phyloP scores from a whole-genome alignment of 2,797 vertebrate genomes.

The Cuculus canorus region DNA sequence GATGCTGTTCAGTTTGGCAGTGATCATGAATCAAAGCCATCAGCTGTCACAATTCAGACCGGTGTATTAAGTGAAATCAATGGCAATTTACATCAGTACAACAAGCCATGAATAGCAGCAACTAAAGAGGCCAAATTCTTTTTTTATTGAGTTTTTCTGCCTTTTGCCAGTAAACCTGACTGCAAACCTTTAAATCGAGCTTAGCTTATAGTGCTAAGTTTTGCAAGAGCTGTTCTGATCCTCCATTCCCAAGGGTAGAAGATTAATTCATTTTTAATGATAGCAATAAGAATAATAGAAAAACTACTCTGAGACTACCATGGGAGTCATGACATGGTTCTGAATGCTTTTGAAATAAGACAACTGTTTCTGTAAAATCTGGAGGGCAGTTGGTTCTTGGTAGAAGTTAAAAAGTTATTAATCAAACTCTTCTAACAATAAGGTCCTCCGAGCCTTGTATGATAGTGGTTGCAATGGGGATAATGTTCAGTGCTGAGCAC shows the following conservation, averaged over 20 bases:
- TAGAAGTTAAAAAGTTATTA: not conserved
- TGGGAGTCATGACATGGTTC: not conserved
- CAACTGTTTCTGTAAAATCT: not conserved
- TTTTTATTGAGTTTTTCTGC: not conserved
- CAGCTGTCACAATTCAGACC: not conserved
- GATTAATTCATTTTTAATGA: constrained; percentile 54
- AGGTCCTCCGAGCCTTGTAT: not conserved
- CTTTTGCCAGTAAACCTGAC: not conserved
- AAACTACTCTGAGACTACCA: not conserved
- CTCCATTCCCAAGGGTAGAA: not conserved
- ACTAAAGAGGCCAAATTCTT: not conserved
- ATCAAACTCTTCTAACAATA: not conserved
- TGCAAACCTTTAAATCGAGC: not conserved
- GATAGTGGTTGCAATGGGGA: not conserved
- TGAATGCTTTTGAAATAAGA: not conserved
- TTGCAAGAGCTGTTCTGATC: not conserved
- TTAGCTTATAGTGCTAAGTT: not conserved
- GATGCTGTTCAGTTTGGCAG: not conserved
- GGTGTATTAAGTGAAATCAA: not conserved
- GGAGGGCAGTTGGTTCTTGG: not conserved
- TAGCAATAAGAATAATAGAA: constrained; percentile 28
- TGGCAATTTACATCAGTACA: not conserved
- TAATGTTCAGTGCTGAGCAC: not conserved
- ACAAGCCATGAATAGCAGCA: not conserved
- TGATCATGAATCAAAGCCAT: not conserved